These are phyloP conservation scores for Drosophila sturtevanti DNA, from an alignment of 1,140 invertebrate species.

Conservation along the genomic window DNA sequence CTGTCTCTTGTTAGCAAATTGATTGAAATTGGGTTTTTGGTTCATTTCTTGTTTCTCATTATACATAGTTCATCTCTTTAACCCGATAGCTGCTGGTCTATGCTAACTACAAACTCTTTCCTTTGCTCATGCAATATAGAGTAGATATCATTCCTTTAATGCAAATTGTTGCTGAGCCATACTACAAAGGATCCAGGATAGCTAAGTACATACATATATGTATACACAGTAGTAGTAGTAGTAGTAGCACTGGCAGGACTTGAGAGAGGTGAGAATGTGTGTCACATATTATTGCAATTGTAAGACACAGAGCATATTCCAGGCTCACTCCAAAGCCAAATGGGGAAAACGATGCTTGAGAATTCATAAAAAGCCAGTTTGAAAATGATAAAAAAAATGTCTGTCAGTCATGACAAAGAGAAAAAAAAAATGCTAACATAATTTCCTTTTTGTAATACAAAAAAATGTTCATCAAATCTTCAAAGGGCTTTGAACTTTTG, in stretches of 20 bases:
- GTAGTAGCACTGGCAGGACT: neutral
- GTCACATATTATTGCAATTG: conserved; percentile 1
- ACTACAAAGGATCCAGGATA: neutral
- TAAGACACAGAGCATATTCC: neutral
- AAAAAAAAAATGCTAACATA: neutral
- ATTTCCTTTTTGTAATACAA: neutral
- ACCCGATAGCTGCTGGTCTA: neutral
- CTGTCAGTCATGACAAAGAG: neutral
- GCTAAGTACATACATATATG: no score
- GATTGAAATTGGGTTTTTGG: conserved; percentile 74
- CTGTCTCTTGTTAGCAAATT: conserved; percentile 75
- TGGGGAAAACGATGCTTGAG: neutral
- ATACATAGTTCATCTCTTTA: neutral
- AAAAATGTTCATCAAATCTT: conserved; percentile 2
- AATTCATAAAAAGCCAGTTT: neutral
- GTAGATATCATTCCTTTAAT: neutral
- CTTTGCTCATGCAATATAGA: neutral
- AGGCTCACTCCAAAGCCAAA: neutral
- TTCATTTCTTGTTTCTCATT: conserved; percentile 2
- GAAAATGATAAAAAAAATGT: neutral
- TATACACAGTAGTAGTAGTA: neutral
- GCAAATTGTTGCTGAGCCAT: neutral
- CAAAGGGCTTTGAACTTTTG: neutral
- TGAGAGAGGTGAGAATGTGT: neutral
- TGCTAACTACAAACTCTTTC: conserved; percentile 13